phyloP scores from a whole-genome alignment of 2,888 invertebrate species.

The Lepas anatifera region DNA sequence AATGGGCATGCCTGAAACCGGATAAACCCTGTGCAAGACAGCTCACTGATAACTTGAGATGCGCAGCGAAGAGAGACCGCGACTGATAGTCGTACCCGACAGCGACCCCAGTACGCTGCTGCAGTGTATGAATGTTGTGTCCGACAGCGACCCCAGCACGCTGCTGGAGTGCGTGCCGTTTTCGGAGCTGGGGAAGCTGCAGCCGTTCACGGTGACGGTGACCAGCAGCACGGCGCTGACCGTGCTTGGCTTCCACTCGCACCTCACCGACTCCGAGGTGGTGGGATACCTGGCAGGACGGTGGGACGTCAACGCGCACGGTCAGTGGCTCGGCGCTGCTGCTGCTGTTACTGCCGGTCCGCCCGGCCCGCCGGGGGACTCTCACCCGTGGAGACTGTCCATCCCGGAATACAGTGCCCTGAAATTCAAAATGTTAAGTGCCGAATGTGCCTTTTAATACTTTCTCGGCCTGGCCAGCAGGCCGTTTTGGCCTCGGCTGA shows the following conservation, averaged over 20 bases:
- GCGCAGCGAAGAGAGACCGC: no score
- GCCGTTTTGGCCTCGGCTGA: no score
- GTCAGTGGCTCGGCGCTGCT: constrained; percentile 46
- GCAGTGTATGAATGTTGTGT: constrained; percentile 15
- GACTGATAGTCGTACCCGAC: no score
- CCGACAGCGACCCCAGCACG: constrained; percentile 71
- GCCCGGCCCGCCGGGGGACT: neutral
- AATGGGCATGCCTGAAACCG: no score
- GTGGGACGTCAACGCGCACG: constrained; percentile 88
- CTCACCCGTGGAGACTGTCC: no score
- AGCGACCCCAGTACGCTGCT: no score
- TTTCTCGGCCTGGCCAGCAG: no score
- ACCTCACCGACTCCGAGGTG: constrained; percentile 83
- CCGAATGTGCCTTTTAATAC: no score
- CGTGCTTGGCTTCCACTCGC: constrained; percentile 84
- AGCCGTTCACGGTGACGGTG: constrained; percentile 79
- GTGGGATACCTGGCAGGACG: constrained; percentile 91
- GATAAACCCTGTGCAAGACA: no score
- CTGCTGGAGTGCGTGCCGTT: constrained; percentile 82
- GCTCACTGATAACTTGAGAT: no score
- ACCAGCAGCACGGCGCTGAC: constrained; percentile 76
- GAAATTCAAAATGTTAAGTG: no score
- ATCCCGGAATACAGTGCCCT: no score
- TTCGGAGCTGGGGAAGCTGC: constrained; percentile 73
- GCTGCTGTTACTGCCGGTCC: constrained; percentile 23